Evolutionary conservation across 1,140 invertebrate species (phyloP).

Genomic region (Nautilus pompilius): DNA sequence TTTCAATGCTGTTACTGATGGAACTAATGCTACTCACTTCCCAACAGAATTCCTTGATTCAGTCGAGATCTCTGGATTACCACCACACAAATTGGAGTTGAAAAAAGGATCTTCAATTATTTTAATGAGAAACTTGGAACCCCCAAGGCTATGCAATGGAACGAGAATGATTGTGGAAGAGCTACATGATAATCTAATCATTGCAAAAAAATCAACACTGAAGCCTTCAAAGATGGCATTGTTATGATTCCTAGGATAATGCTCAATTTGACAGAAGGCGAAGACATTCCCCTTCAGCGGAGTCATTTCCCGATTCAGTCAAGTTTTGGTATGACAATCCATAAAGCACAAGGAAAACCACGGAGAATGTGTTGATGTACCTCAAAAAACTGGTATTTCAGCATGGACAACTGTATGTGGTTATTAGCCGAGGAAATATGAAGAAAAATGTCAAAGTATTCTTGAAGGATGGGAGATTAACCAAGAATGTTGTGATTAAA

Average conservation of each 20-base stretch:
- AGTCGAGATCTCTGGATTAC: neutral
- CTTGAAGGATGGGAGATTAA: slow-evolving; percentile 13
- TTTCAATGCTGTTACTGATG: neutral
- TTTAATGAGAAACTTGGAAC: neutral
- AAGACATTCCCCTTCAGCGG: neutral
- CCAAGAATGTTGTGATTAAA: too few species aligned
- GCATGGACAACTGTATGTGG: neutral
- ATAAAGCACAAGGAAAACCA: neutral
- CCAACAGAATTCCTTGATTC: slow-evolving; percentile 1
- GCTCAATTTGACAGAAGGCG: neutral
- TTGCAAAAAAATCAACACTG: neutral
- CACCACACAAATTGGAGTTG: neutral
- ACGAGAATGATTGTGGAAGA: neutral
- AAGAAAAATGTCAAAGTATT: neutral
- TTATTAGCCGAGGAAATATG: neutral
- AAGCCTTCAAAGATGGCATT: neutral
- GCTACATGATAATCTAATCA: neutral
- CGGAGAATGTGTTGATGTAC: neutral
- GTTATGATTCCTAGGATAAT: neutral
- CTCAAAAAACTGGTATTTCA: neutral
- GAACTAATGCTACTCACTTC: neutral
- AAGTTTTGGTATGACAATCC: neutral
- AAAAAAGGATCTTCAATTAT: neutral
- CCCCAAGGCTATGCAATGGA: neutral
- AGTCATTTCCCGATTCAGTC: neutral